Evolutionary conservation across 2,888 invertebrate genomes (phyloP).

Genomic region (Ophonus ardosiacus): DNA sequence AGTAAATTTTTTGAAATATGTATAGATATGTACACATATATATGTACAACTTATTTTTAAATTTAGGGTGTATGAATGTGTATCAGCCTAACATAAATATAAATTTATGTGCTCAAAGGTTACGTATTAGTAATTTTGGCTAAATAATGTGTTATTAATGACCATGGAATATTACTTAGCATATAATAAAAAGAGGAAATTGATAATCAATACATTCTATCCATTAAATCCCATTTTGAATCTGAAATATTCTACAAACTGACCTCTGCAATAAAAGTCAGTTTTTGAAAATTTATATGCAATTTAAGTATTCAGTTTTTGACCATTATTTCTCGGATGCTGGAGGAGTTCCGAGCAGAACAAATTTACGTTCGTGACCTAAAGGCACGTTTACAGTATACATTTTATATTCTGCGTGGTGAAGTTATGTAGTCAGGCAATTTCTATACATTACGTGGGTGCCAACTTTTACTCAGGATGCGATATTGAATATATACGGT

Average conservation of each 20-base stretch:
- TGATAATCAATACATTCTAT: not conserved
- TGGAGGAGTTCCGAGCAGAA: constrained; percentile 31
- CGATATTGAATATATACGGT: constrained; percentile 27
- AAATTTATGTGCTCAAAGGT: too few relatives aligned
- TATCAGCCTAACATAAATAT: too few relatives aligned
- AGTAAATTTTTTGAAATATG: too few relatives aligned
- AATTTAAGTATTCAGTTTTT: constrained; percentile 57
- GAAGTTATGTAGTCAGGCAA: constrained; percentile 34
- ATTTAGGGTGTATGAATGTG: too few relatives aligned
- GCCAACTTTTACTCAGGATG: constrained; percentile 24
- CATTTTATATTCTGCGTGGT: constrained; percentile 44
- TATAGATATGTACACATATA: too few relatives aligned
- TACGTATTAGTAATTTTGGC: too few relatives aligned
- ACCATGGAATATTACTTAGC: too few relatives aligned
- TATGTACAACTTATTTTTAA: too few relatives aligned
- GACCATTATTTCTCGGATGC: constrained; percentile 52
- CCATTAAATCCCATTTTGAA: constrained; percentile 19
- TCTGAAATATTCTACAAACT: constrained; percentile 30
- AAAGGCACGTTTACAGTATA: constrained; percentile 59
- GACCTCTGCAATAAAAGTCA: constrained; percentile 42
- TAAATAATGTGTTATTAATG: too few relatives aligned
- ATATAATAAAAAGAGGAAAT: too few relatives aligned
- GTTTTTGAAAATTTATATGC: constrained; percentile 44
- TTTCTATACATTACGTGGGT: constrained; percentile 53
- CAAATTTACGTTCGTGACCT: constrained; percentile 54